Conservation (phyloP, 2,113 vertebrate species). For the Pseudopodoces humilis region DNA sequence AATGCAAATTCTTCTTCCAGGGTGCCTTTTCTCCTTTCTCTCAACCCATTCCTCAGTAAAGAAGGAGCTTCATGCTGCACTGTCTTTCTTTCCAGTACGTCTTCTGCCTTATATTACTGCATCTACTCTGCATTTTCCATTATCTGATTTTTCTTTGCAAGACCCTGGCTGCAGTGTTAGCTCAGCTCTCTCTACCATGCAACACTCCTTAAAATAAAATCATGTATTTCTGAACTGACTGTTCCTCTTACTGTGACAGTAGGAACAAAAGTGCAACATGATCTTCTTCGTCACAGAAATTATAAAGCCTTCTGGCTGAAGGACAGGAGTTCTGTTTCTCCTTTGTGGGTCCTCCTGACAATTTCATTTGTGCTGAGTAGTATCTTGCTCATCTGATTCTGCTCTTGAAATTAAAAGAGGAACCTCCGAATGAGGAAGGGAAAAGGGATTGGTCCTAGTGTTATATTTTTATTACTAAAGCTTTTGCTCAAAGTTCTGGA, state of each 20-base stretch:
- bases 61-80: background rate
- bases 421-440: slow-evolving; percentile 30
- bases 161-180: background rate
- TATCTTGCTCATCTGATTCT: slow-evolving; percentile 1
- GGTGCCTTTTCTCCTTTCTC: background rate
- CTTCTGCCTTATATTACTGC: background rate
- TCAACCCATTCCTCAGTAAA: background rate
- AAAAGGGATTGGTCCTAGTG: background rate
- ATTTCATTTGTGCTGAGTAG: slow-evolving; percentile 5
- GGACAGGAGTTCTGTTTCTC: slow-evolving; percentile 58
- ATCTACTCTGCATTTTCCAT: background rate
- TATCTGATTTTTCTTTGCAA: background rate
- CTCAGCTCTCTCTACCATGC: background rate
- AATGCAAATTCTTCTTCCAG: background rate
- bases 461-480: background rate
- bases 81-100: background rate
- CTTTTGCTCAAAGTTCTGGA: background rate
- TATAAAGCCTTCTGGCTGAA: slow-evolving; percentile 9
- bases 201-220: slow-evolving; percentile 45
- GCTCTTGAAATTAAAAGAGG: slow-evolving; percentile 5
- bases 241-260: slow-evolving; percentile 33
- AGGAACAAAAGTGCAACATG: slow-evolving; percentile 22
- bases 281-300: slow-evolving; percentile 38
- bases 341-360: slow-evolving; percentile 43
- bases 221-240: slow-evolving; percentile 3